phyloP scores from a whole-genome alignment of 1,140 invertebrate species.

The Neodiprion fabricii region DNA sequence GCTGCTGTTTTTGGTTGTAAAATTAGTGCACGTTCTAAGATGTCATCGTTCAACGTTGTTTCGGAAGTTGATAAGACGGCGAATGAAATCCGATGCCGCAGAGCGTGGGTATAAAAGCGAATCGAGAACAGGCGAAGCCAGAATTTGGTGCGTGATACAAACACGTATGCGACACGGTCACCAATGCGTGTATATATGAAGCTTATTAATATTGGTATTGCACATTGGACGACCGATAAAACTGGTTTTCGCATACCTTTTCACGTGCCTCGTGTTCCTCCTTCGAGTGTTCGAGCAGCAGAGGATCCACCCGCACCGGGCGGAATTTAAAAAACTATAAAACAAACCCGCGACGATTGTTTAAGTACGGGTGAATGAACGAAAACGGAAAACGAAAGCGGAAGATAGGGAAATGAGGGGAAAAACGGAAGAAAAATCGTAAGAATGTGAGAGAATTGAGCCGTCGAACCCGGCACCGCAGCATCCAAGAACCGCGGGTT shows the following conservation, averaged over 20 bases:
- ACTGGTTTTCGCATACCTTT: conserved; percentile 52
- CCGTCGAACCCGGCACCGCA: not conserved
- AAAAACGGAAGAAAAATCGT: conserved; percentile 21
- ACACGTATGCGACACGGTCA: no score
- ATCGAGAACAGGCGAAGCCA: no score
- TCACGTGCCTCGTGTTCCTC: conserved; percentile 23
- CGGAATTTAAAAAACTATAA: not conserved
- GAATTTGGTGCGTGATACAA: no score
- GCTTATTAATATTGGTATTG: conserved; percentile 5
- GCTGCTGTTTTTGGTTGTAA: no score
- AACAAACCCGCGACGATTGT: no score
- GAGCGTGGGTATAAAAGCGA: no score
- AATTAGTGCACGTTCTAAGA: no score
- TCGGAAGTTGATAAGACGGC: no score
- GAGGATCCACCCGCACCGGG: not conserved
- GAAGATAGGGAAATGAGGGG: not conserved
- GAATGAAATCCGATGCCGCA: no score
- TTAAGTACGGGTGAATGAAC: no score
- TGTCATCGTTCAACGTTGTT: no score
- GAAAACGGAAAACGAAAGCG: not conserved
- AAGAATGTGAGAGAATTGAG: not conserved
- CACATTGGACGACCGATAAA: conserved; percentile 24
- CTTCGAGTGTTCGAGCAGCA: conserved; percentile 20
- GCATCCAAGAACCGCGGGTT: not conserved
- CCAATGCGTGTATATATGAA: not conserved